These are phyloP conservation scores for Glossosoma conforme DNA, from an alignment of 1,140 invertebrate genomes.

Conservation along the genomic window DNA sequence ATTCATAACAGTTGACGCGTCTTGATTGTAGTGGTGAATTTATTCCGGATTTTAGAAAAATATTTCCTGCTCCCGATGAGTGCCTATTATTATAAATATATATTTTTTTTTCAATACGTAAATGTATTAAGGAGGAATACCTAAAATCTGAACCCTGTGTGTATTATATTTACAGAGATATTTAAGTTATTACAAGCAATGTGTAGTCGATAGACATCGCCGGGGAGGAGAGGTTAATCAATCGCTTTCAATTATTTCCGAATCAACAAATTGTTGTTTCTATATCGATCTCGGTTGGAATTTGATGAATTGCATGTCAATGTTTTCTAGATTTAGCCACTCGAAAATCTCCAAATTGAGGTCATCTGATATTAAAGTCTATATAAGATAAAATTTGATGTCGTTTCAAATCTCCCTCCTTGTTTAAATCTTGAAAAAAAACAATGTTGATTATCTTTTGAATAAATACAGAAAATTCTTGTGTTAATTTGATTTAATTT, in stretches of 20 bases:
- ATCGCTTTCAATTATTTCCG: conserved; percentile 14
- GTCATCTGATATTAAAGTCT: conserved; percentile 4
- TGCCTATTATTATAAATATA: too few relatives aligned
- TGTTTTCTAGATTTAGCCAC: conserved; percentile 10
- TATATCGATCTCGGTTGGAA: conserved; percentile 9
- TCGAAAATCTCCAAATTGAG: conserved; percentile 8
- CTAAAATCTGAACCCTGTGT: too few relatives aligned
- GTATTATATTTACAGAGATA: too few relatives aligned
- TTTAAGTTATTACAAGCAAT: too few relatives aligned
- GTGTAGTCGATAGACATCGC: too few relatives aligned
- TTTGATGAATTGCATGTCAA: conserved; percentile 9
- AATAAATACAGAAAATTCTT: conserved; percentile 10
- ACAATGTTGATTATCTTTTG: neutral
- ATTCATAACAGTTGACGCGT: too few relatives aligned
- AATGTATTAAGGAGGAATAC: too few relatives aligned
- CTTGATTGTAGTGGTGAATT: too few relatives aligned
- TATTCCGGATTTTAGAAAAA: too few relatives aligned
- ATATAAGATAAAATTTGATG: conserved; percentile 21
- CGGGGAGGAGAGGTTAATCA: too few relatives aligned
- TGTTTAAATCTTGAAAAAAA: conserved; percentile 14
- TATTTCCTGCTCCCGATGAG: too few relatives aligned
- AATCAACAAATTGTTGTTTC: conserved; percentile 9
- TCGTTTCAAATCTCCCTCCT: conserved; percentile 9
- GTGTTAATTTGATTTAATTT: conserved; percentile 8
- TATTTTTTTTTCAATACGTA: too few relatives aligned